Evolutionary conservation across 2,888 invertebrate genomes (phyloP), one percentile per base, ranked within the genome.

Genomic region (Drosophila heteroneura): DNA sequence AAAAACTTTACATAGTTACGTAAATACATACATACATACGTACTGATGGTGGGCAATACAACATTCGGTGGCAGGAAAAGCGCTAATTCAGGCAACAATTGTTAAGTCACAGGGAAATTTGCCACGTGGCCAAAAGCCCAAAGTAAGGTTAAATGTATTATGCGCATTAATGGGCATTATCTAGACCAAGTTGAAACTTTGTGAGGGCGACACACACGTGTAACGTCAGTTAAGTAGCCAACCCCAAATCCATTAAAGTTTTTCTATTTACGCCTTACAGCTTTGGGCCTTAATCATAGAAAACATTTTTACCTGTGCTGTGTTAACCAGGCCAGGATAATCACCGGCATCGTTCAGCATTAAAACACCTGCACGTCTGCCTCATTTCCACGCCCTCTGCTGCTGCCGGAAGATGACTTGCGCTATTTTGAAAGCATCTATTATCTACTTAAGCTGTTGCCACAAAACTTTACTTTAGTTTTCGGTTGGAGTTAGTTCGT

Each of bases 21-120:
- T 62, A 30, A 56, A 56, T 37, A 37, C 56, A 54, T 10, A 64
- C 66, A 70, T 33, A 76, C 74, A 28, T 28, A 28, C 3, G 28
- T 28, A 28, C 28, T 28, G 4, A 28, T 16, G 56, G 79, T 68
- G 68, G 56, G 64, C 44, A 59, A 66, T 62, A 73, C 59, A 63
- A 59, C 32, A 47, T 5, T n/a, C 16, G 28, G 35, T 6, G 33
- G 22, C 51, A 51, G 63, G 52, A 57, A 69, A 89, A 76, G 69
- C 71, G 82, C 89, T 79, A 85, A 75, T 79, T 86, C 84, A 86
- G 89, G 89, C 84, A 89, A 86, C 84, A 79, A 84, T 81, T 85
- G 89, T 85, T 88, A 66, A 76, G 86, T 78, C 76, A 75, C 26
- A 9, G 9, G 28, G 76, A 78, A 84, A 62, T 88, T 80, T 75